These are phyloP conservation scores for Eueides isabella DNA, from an alignment of 1,140 invertebrate genomes.

Conservation along the genomic window DNA sequence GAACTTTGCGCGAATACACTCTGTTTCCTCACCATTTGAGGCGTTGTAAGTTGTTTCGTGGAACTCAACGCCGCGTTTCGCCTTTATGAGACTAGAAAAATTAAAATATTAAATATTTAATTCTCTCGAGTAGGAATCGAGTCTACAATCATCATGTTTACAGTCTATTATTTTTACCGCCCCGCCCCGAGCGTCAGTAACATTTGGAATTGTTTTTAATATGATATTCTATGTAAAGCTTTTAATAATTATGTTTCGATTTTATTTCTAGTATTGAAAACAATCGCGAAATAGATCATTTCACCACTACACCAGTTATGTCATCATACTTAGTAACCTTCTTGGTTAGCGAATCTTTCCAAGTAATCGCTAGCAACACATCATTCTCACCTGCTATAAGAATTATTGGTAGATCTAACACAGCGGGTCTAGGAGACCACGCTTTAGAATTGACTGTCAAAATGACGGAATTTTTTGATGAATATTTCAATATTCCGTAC, in stretches of 20 bases:
- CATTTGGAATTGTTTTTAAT: neutral
- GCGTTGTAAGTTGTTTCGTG: no score
- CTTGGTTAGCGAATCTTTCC: conserved; percentile 78
- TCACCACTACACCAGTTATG: conserved; percentile 86
- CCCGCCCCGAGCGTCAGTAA: no score
- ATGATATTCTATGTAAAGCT: no score
- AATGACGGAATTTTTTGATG: conserved; percentile 74
- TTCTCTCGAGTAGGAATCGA: no score
- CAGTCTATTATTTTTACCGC: no score
- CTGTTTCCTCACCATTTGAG: no score
- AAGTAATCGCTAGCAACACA: conserved; percentile 61
- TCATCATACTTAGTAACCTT: conserved; percentile 93
- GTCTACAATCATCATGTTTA: no score
- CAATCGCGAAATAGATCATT: conserved; percentile 52
- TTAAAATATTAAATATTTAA: no score
- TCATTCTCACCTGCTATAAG: conserved; percentile 62
- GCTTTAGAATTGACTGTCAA: conserved; percentile 61
- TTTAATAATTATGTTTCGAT: neutral
- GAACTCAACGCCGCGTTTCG: no score
- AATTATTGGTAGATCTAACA: conserved; percentile 83
- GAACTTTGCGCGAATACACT: no score
- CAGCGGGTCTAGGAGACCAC: conserved; percentile 85
- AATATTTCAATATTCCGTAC: conserved; percentile 73
- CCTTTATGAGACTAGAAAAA: no score
- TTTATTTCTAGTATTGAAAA: conserved; percentile 44